phyloP scores from a whole-genome alignment of 2,888 invertebrate genomes.

The Drosophila hamatofila region DNA sequence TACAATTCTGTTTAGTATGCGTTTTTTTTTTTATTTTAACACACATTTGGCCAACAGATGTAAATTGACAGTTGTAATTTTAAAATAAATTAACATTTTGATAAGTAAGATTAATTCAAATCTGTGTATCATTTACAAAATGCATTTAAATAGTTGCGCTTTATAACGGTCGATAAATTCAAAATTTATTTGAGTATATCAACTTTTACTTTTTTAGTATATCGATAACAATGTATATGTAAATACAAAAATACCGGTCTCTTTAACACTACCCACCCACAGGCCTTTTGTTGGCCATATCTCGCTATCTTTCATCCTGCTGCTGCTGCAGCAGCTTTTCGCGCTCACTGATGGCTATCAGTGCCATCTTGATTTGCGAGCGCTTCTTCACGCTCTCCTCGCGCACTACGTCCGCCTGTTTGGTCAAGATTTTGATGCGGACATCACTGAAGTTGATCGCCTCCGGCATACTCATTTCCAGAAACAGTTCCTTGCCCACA shows the following conservation, averaged over 20 bases:
- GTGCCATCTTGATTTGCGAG: constrained; percentile 91
- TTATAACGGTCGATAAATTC: neutral
- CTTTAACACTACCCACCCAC: constrained; percentile 2
- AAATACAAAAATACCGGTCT: neutral
- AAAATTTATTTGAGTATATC: neutral
- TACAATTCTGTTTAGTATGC: constrained; percentile 2
- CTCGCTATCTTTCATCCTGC: neutral
- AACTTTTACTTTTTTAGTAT: neutral
- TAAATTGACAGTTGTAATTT: constrained; percentile 67
- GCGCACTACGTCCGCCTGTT: constrained; percentile 88
- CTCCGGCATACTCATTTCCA: constrained; percentile 90
- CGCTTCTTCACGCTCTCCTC: constrained; percentile 90
- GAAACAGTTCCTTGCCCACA: constrained; percentile 91
- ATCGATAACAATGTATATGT: neutral
- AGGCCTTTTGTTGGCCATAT: neutral
- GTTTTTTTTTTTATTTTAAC: neutral
- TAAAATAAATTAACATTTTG: constrained; percentile 50
- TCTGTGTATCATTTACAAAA: neutral
- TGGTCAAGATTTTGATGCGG: constrained; percentile 88
- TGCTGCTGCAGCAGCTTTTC: constrained; percentile 79
- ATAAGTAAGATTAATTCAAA: constrained; percentile 3
- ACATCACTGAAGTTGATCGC: constrained; percentile 90
- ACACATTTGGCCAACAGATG: constrained; percentile 51
- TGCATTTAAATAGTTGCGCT: neutral
- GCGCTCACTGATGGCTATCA: constrained; percentile 89